These are phyloP conservation scores for Hydrozoanthus gracilis DNA, from an alignment of 92 coral and sea anemone genomes.

Conservation along the genomic window DNA sequence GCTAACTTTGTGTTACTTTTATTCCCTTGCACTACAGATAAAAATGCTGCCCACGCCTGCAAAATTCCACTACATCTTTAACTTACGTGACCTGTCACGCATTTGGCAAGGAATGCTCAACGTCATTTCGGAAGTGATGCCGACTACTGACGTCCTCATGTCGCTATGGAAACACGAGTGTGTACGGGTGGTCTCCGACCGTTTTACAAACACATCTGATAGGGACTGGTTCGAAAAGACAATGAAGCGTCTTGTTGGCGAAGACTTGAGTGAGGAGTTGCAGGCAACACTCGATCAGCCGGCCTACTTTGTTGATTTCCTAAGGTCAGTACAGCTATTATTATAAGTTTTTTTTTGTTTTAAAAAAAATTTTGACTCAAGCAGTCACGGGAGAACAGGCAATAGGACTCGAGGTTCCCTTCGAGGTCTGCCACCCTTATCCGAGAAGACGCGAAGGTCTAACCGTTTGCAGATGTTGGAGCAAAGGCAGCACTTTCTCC, in stretches of 20 bases:
- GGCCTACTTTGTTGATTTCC: slow-evolving; percentile 89
- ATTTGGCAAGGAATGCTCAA: slow-evolving; percentile 97
- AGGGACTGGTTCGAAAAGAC: slow-evolving; percentile 99
- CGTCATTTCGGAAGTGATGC: slow-evolving; percentile 81
- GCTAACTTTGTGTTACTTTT: background rate
- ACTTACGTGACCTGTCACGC: slow-evolving; percentile 98
- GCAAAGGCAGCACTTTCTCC: too few relatives aligned
- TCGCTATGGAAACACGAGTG: slow-evolving; percentile 98
- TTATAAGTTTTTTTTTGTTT: background rate
- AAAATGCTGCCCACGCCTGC: slow-evolving; percentile 99
- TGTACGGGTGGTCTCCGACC: slow-evolving; percentile 90
- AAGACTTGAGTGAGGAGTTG: slow-evolving; percentile 91
- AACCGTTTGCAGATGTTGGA: too few relatives aligned
- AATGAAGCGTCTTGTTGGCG: slow-evolving; percentile 85
- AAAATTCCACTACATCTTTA: slow-evolving; percentile 97
- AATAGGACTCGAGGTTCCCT: too few relatives aligned
- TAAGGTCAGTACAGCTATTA: slow-evolving; percentile 68
- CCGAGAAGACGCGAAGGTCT: too few relatives aligned
- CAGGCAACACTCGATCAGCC: slow-evolving; percentile 72
- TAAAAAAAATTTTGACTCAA: background rate
- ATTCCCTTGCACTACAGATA: slow-evolving; percentile 50
- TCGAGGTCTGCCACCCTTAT: too few relatives aligned
- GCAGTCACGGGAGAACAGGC: too few relatives aligned
- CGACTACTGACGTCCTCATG: slow-evolving; percentile 68
- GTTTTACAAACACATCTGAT: slow-evolving; percentile 87